Conservation (phyloP, 1,140 invertebrate species). For the Drosophila littoralis region DNA sequence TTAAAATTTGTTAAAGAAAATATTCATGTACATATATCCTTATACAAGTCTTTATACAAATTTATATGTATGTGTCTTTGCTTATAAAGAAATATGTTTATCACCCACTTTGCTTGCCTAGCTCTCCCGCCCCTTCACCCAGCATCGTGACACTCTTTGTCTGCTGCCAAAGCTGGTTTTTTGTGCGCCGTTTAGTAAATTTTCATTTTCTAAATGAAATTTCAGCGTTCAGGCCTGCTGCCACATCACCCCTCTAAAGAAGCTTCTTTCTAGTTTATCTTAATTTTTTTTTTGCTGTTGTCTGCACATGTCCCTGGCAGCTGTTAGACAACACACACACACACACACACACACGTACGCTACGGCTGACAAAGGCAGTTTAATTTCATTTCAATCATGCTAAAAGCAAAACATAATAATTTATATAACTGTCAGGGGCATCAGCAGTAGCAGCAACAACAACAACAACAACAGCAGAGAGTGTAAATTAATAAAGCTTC, state of each 20-base stretch:
- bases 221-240: conserved; percentile 41
- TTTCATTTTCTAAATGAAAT: conserved; percentile 81
- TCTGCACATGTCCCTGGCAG: conserved; percentile 76
- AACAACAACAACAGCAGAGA: conserved; percentile 34
- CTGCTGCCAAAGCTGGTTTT: conserved; percentile 19
- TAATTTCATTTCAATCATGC: conserved; percentile 82
- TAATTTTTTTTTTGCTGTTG: conserved; percentile 53
- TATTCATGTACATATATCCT: conserved; percentile 1
- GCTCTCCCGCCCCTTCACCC: conserved; percentile 7
- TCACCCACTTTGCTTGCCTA: conserved; percentile 36
- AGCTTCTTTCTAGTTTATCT: conserved; percentile 67
- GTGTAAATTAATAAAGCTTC: conserved; percentile 68
- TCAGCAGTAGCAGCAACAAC: conserved; percentile 14
- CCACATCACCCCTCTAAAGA: conserved; percentile 40
- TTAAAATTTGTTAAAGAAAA: conserved; percentile 56
- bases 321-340: conserved; percentile 63
- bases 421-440: conserved; percentile 69
- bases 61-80: conserved; percentile 3
- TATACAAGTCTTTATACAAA: conserved; percentile 21
- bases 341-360: conserved; percentile 37
- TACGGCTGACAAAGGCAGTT: conserved; percentile 62
- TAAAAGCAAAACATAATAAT: conserved; percentile 83
- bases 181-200: conserved; percentile 65
- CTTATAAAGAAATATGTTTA: conserved; percentile 64
- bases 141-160: not conserved